Conservation (phyloP, 2,113 vertebrate species). For the Theristicus caerulescens region DNA sequence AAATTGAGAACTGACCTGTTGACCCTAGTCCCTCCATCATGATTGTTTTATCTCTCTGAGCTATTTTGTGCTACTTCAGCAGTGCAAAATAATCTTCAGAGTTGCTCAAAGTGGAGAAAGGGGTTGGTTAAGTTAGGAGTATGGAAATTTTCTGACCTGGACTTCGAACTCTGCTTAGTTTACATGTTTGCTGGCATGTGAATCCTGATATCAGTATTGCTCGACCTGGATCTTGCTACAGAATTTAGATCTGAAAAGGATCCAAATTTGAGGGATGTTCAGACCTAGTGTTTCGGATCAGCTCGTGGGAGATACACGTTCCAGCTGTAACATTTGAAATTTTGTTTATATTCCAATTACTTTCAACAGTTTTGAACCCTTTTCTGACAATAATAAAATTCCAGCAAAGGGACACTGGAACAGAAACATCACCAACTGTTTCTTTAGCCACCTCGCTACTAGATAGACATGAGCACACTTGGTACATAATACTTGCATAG, state of each 20-base stretch:
- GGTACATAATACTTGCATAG: background rate
- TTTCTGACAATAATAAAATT: background rate
- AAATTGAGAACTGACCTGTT: background rate
- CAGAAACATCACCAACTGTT: background rate
- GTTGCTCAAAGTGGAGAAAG: background rate
- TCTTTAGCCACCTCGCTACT: background rate
- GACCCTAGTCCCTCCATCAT: background rate
- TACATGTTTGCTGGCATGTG: background rate
- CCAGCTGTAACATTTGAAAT: background rate
- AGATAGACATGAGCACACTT: accelerated
- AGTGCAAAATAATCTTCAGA: background rate
- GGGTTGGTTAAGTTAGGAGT: background rate
- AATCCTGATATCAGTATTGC: background rate
- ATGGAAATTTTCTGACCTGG: constrained; percentile 2
- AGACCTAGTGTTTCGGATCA: background rate
- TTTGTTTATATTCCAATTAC: background rate
- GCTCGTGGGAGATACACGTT: background rate
- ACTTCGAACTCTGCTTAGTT: background rate
- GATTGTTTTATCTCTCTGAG: background rate
- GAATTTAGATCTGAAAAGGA: background rate
- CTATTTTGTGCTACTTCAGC: background rate
- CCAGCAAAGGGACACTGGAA: background rate
- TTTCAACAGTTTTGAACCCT: background rate
- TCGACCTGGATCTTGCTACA: background rate
- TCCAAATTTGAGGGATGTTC: background rate